Percentiles rank a stretch among this genome's conserved stretches.
These are phyloP conservation scores for Heterocephalus glaber DNA, from an alignment of 2,113 vertebrate species.

Conservation along the genomic window DNA sequence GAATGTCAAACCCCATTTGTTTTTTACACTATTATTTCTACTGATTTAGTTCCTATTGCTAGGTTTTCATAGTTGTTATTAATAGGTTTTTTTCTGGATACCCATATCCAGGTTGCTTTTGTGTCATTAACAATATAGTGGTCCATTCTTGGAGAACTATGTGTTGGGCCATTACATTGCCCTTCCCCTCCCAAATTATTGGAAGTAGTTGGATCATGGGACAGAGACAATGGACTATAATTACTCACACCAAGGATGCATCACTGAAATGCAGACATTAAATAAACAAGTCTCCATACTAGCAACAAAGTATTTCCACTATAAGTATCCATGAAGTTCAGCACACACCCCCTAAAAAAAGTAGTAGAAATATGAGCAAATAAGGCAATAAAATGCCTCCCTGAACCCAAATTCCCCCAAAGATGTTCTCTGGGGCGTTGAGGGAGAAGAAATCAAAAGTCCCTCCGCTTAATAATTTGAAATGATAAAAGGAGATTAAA, in stretches of 20 bases:
- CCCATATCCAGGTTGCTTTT: background rate
- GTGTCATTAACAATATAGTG: too few relatives aligned
- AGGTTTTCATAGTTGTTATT: background rate
- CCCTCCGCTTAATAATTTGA: background rate
- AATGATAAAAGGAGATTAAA: background rate
- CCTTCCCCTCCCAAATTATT: too few relatives aligned
- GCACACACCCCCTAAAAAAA: background rate
- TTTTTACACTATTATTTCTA: background rate
- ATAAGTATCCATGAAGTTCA: background rate
- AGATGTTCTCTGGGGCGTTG: background rate
- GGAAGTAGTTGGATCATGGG: too few relatives aligned
- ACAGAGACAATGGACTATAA: too few relatives aligned
- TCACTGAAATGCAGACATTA: too few relatives aligned
- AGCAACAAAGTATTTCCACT: background rate
- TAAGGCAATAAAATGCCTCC: background rate
- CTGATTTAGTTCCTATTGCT: background rate
- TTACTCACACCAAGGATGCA: too few relatives aligned
- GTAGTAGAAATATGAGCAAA: background rate
- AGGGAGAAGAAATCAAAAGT: background rate
- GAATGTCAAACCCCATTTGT: background rate
- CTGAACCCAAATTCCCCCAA: background rate
- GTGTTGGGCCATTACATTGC: too few relatives aligned
- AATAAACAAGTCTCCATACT: background rate
- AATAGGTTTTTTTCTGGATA: background rate
- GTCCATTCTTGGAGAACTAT: too few relatives aligned